Evolutionary conservation across 2,797 vertebrate species (phyloP).

Genomic region (Pyrocephalus nanus): DNA sequence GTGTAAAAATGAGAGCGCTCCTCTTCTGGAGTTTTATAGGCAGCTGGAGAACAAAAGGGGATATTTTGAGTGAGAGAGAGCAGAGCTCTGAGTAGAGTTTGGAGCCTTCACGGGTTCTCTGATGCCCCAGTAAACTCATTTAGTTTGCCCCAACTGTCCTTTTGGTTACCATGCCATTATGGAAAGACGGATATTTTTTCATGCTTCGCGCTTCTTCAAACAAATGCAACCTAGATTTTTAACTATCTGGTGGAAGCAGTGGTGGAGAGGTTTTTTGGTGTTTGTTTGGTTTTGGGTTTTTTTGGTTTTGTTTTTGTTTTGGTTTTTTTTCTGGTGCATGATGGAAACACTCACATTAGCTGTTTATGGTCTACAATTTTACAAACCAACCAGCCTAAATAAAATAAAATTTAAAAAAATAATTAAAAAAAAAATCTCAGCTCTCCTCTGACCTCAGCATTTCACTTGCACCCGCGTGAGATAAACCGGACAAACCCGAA

Average conservation of each 20-base stretch:
- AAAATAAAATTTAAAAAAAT: background rate
- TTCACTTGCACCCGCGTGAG: background rate
- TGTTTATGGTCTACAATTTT: background rate
- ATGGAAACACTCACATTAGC: background rate
- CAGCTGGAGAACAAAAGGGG: conserved; percentile 38
- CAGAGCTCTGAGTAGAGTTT: background rate
- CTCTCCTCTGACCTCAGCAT: background rate
- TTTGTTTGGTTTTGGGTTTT: no score
- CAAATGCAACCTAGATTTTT: background rate
- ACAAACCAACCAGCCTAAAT: background rate
- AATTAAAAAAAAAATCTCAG: no score
- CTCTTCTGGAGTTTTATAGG: conserved; percentile 32
- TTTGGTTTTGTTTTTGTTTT: background rate
- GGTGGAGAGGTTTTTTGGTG: background rate
- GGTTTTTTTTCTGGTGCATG: no score
- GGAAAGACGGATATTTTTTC: background rate
- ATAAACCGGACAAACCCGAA: background rate
- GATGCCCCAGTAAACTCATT: background rate
- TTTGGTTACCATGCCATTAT: background rate
- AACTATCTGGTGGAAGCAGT: background rate
- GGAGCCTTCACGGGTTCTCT: background rate
- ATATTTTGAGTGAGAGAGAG: background rate
- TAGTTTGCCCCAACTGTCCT: background rate
- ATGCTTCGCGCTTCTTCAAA: background rate
- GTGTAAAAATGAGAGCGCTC: background rate